A percentile compares a stretch with the other conserved stretches of the same genome.
phyloP scores from a whole-genome alignment of 2,888 invertebrate genomes.

The Tridacna gigas region DNA sequence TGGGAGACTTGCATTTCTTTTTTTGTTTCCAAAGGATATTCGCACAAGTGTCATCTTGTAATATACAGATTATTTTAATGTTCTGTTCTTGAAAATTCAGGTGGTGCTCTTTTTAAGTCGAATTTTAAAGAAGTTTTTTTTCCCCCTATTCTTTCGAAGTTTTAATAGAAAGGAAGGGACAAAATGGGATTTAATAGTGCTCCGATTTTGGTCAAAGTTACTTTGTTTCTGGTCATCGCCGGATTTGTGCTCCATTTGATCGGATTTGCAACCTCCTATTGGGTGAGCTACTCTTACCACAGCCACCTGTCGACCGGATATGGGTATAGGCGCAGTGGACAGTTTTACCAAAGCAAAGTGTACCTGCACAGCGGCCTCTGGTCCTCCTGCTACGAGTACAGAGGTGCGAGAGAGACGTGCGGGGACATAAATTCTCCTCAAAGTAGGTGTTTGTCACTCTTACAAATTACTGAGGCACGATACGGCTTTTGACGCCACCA shows the following conservation, averaged over 20 bases:
- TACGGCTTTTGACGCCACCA: too few species aligned
- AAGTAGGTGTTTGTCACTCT: background rate
- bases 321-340: background rate
- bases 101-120: too few species aligned
- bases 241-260: conserved; percentile 34
- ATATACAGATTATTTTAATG: too few species aligned
- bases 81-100: too few species aligned
- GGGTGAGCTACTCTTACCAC: conserved; percentile 4
- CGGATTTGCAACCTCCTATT: conserved; percentile 52
- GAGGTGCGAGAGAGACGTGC: background rate
- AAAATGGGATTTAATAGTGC: conserved; percentile 20
- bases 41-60: too few species aligned
- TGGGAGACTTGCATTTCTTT: too few species aligned
- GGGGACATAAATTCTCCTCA: background rate
- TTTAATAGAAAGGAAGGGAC: background rate
- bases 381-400: background rate
- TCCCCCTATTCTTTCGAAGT: background rate
- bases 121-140: too few species aligned
- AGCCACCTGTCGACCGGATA: background rate
- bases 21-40: too few species aligned
- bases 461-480: too few species aligned
- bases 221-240: conserved; percentile 23
- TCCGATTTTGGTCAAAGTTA: conserved; percentile 27
- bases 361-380: background rate
- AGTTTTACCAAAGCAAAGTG: background rate